phyloP scores from a whole-genome alignment of 2,888 invertebrate genomes.

The Erpobdella octoculata region DNA sequence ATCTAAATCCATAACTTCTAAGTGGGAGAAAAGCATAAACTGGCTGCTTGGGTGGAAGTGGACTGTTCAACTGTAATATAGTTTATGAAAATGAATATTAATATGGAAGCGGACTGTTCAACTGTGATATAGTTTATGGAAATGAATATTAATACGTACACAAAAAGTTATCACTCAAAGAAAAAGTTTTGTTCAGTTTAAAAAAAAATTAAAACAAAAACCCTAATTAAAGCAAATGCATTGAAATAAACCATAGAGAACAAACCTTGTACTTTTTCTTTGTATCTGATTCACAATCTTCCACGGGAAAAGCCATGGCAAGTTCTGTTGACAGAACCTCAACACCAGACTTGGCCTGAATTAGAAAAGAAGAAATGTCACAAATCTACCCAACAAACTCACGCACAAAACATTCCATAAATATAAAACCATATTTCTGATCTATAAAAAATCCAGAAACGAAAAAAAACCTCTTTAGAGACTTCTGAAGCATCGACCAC shows the following conservation, averaged over 20 bases:
- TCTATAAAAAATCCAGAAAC: no score
- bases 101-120: background rate
- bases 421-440: no score
- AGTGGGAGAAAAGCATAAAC: constrained; percentile 52
- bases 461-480: constrained; percentile 32
- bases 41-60: constrained; percentile 44
- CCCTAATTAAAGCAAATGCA: no score
- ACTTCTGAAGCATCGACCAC: constrained; percentile 42
- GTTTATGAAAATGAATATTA: background rate
- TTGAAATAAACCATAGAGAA: no score
- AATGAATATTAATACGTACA: background rate
- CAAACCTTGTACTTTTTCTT: no score
- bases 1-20: constrained; percentile 50
- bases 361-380: background rate
- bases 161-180: background rate
- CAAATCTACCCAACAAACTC: background rate
- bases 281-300: background rate
- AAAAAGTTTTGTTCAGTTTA: background rate
- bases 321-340: constrained; percentile 50
- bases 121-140: no score
- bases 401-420: background rate
- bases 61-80: background rate
- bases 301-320: constrained; percentile 47
- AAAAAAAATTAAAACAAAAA: no score
- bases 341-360: constrained; percentile 46